Base-by-base conservation (phyloP, 2,888 invertebrate species). In the Barypeithes pellucidus region DNA sequence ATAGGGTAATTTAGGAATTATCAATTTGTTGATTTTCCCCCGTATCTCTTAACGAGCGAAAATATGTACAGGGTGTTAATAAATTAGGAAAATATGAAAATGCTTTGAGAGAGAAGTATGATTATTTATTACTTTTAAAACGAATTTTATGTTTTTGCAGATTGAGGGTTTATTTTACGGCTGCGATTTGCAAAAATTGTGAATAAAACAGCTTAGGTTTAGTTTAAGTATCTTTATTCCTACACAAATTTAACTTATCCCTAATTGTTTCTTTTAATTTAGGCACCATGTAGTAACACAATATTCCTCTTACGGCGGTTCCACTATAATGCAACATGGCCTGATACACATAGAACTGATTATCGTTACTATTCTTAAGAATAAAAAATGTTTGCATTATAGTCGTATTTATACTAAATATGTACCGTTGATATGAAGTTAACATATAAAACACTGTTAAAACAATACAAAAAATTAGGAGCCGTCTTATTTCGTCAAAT, bases 291-390 rank as follows among this genome's bases (percentile, higher is more conserved):
- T 69, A 79, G 45, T 81, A 73, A 67, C 77, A 81, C 36, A 82
- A 69, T 57, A 81, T 33, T 50, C 79, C 79, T 71, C 84, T 78
- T 39, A 82, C 66, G 20, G 76, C 75, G 63, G 77, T 75, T n/a
- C 81, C 79, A 63, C 77, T 76, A 73, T 85, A 84, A 79, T 84
- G 82, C 36, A 82, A 70, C 80, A 85, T 82, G n/a, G 80, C 76
- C 24, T 81, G 77, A 72, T 81, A 80, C 41, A 80, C 78, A 65
- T 73, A 76, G 8, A 69, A 67, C 61, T 62, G 72, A 66, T 78
- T 79, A 22, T 81, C 74, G 68, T 77, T 62, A 52, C 57, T 18
- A 16, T 66, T 72, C 33, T 72, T 43, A 18, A n/a, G 33, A 43
- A 59, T 20, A 43, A 69, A 50, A 11, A 62, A 52, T 52, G 67